Base-by-base conservation (phyloP, 2,113 vertebrate species). In the Falcunculus frontatus region DNA sequence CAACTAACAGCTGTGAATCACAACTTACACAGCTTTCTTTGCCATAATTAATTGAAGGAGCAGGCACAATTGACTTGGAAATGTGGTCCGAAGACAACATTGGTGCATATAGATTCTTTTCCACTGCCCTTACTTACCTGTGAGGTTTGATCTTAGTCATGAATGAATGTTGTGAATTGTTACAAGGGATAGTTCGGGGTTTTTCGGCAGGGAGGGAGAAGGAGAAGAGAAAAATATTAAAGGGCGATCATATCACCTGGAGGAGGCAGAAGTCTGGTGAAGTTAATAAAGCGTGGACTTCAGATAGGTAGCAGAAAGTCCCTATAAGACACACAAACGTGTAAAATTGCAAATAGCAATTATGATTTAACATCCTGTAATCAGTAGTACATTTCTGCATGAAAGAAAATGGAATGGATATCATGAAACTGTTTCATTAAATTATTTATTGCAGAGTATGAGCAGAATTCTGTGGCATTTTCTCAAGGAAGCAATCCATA, bases 1-100 rank as follows among this genome's bases (percentile, higher is more conserved):
- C 90, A 92, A 63, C 65, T 56, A 97, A 96, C 95, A 97, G 93
- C 96, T 97, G 92, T 96, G 92, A 97, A 97, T 97, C 96, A 94
- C 89, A 69, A 82, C 74, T 88, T 96, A 86, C 92, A 84, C 95
- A 91, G 79, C 96, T 87, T 97, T 96, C 85, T 95, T 92, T 97
- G 95, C 96, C 75, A 23, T 94, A 92, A 95, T 95, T 96, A 97
- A 96, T 97, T 97, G 95, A 96, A 95, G 44, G 87, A 87, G 60
- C 46, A 79, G 33, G 25, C 72, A 90, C 93, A 97, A 84, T n/a
- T 97, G 77, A 86, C 85, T 90, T 88, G 68, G 86, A 92, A 96
- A 91, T 59, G 35, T 32, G 52, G 26, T 84, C 68, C 60, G 49
- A 47, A 78, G 49, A 32, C 18, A 83, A 9, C 8, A 9, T 19